Evolutionary conservation across 2,888 invertebrate species (phyloP), one percentile per base, ranked within the genome.

Genomic region (Chirona hameri): DNA sequence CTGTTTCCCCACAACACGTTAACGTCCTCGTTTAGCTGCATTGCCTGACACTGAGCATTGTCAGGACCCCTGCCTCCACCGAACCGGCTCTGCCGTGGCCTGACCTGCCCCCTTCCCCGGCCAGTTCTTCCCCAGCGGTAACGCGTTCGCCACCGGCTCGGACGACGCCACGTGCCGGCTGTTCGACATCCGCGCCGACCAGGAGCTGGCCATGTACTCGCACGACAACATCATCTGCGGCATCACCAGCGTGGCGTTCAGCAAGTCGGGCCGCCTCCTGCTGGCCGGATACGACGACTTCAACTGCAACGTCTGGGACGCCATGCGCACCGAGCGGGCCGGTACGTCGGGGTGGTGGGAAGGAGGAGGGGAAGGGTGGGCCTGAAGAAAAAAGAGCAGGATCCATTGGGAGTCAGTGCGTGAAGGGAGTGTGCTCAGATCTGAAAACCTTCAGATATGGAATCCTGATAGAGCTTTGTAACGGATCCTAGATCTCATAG

Each of bases 171-270:
- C 99, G 85, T 99, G 99, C 91, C 94, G 99, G 89, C 92, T 99
- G 89, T 99, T 99, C 91, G 99, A 99, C 91, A 97, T 99, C 89
- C 94, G 99, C 89, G 97, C 99, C 86, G 99, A 99, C 91, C 99
- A 99, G 91, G 99, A 99, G 91, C 92, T 99, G 88, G 99, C 99
- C 85, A 98, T 99, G 98, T 99, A 99, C 91, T 98, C 98, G 87
- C 99, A 99, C 91, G 99, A 99, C 91, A 99, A 99, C 92, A 99
- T 99, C 89, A 99, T 99, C 89, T 99, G 99, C 91, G 99, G 99
- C 89, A 99, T 99, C 90, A 99, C 99, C 86, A 97, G 97, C 86
- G 99, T 99, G 87, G 99, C 99, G 88, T 99, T 99, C 92, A 96
- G 96, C 89, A 97, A 97, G 92, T 96, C 96, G 87, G 98, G 98